Evolutionary conservation across 1,140 invertebrate species (phyloP), one percentile per base, ranked within the genome.

Genomic region (Dreissena rostriformis): DNA sequence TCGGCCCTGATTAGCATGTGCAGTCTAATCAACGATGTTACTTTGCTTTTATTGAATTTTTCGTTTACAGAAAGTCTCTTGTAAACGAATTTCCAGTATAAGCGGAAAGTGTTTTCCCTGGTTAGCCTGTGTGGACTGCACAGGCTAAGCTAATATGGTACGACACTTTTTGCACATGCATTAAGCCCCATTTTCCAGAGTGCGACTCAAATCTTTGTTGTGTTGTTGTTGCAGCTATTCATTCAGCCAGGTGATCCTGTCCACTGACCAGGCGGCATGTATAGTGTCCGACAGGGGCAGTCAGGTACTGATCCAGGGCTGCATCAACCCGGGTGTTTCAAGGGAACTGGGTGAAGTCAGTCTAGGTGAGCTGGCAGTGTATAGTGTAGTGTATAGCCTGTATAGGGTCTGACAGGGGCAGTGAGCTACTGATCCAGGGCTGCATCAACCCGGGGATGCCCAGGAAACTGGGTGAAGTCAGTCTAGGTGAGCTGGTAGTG

Each of bases 201-300:
- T n/a, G n/a, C n/a, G n/a, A n/a, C n/a, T n/a, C n/a, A n/a, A 5
- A 39, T 39, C 39, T 6, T 61, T 61, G 57, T 61, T 61, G 17
- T 61, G 57, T 61, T 61, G 17, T 61, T 55, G 53, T 65, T 78
- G 11, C 79, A 91, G 91, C 73, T 91, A 88, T 79, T 70, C 74
- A 24, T 78, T 81, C 8, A 86, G 83, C 63, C 68, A 88, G 28
- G 88, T 92, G 2, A 88, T 92, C 11, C 80, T 92, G 39, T 89
- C 85, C 74, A 88, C 87, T 70, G 91, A 89, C 53, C 91, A 92
- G 67, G 91, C 91, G 26, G 76, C 73, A 0, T 88, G 86, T 86
- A 78, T 92, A 19, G 76, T 91, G 57, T 86, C 86, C 57, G 88
- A 91, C 75, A 83, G 67, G 85, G 68, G 88, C 85, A 73, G 26